Percentiles rank a stretch among this genome's conserved stretches.
These are phyloP conservation scores for Manis javanica DNA, from an alignment of 2,797 vertebrate genomes.

Conservation along the genomic window DNA sequence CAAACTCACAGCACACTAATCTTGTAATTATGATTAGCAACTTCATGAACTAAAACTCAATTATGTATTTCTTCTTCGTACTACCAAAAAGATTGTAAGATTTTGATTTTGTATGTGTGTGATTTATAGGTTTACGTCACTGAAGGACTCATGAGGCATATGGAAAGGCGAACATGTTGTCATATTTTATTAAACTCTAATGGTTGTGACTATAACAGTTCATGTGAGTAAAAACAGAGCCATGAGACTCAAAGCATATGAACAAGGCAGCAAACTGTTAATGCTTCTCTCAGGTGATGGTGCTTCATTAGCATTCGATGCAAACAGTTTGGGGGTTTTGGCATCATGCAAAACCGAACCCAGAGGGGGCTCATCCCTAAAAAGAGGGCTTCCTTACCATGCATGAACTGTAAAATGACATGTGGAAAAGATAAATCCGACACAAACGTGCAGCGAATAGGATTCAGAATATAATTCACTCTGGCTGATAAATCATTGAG, in stretches of 20 bases:
- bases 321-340: not conserved
- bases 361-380: not conserved
- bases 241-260: not conserved
- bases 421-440: not conserved
- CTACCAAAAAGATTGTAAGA: not conserved
- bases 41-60: not conserved
- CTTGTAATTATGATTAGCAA: constrained; percentile 31
- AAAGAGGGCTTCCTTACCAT: not conserved
- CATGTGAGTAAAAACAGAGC: not conserved
- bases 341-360: not conserved
- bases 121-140: not conserved
- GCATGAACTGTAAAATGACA: not conserved
- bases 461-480: not conserved
- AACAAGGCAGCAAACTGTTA: not conserved
- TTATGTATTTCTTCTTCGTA: not conserved
- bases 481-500: not conserved
- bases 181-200: not conserved
- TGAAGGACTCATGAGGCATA: not conserved
- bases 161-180: not conserved
- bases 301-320: not conserved
- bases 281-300: not conserved
- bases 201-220: not conserved
- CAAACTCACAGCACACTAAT: not conserved
- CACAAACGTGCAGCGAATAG: not conserved
- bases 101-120: not conserved